Conservation (phyloP, 2,797 vertebrate species). For the Mormyrops attenuatus region DNA sequence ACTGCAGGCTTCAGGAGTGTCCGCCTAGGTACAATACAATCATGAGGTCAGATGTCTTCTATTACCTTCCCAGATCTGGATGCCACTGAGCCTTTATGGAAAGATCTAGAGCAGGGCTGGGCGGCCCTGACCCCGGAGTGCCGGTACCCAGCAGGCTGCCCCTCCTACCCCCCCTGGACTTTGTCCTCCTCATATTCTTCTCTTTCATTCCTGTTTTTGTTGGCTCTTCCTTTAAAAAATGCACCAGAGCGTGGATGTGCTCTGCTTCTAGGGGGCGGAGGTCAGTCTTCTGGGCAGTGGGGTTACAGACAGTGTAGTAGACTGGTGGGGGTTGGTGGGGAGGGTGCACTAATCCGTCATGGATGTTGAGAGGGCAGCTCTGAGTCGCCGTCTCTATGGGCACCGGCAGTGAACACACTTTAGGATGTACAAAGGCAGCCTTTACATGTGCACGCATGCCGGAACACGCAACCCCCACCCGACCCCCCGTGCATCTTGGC, state of each 20-base stretch:
- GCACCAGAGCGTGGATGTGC: conserved; percentile 10
- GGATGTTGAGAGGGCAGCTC: conserved; percentile 4
- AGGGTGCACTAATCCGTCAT: conserved; percentile 26
- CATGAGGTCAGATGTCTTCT: not conserved
- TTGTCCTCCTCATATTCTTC: not conserved
- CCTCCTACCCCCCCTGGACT: not conserved
- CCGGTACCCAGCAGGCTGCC: not conserved
- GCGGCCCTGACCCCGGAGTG: not conserved
- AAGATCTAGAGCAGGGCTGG: not conserved
- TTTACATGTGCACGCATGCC: not conserved
- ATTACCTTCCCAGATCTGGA: not conserved
- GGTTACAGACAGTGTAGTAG: conserved; percentile 41
- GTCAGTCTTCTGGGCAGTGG: conserved; percentile 15
- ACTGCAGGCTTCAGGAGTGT: not conserved
- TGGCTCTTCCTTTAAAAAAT: conserved; percentile 19
- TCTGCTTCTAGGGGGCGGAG: not conserved
- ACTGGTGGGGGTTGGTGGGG: conserved; percentile 1
- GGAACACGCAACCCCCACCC: not conserved
- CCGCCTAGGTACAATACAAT: not conserved
- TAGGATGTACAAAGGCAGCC: not conserved
- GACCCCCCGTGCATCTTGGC: not conserved
- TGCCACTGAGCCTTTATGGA: not conserved
- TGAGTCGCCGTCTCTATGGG: not conserved
- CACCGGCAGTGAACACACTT: not conserved
- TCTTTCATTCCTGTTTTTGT: not conserved